Evolutionary conservation across 2,888 invertebrate species (phyloP).

Genomic region (Leucania comma): DNA sequence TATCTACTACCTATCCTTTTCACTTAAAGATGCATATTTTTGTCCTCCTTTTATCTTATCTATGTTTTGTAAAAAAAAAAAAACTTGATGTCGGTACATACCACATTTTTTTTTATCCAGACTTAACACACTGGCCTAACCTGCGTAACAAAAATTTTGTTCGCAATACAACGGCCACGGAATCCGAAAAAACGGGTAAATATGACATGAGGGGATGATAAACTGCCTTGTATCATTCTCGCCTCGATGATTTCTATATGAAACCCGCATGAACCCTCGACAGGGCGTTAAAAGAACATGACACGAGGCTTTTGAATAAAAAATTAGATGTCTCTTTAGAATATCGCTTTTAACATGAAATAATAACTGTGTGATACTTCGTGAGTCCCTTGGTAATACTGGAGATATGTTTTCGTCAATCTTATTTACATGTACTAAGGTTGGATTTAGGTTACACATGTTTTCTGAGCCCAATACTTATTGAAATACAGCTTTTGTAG

Average conservation of each 20-base stretch:
- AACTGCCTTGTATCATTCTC: constrained; percentile 76
- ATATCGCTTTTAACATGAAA: constrained; percentile 38
- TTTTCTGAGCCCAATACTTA: not conserved
- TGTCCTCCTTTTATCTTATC: too few relatives aligned
- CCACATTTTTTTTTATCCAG: too few relatives aligned
- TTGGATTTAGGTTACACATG: not conserved
- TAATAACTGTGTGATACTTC: constrained; percentile 5
- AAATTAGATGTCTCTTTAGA: constrained; percentile 52
- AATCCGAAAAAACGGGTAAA: constrained; percentile 70
- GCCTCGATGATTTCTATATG: constrained; percentile 71
- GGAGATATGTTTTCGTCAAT: not conserved
- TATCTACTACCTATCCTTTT: too few relatives aligned
- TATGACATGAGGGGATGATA: constrained; percentile 78
- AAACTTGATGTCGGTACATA: too few relatives aligned
- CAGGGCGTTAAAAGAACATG: constrained; percentile 63
- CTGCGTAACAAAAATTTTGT: not conserved
- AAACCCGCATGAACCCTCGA: constrained; percentile 60
- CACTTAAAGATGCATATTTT: too few relatives aligned
- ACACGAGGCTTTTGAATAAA: constrained; percentile 59
- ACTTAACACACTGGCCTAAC: not conserved
- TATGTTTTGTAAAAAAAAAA: too few relatives aligned
- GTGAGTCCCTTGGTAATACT: not conserved
- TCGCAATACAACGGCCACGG: constrained; percentile 1
- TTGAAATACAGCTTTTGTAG: not conserved
- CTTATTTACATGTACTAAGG: not conserved